phyloP scores from a whole-genome alignment of 1,140 invertebrate genomes.

The Bombus waltoni region DNA sequence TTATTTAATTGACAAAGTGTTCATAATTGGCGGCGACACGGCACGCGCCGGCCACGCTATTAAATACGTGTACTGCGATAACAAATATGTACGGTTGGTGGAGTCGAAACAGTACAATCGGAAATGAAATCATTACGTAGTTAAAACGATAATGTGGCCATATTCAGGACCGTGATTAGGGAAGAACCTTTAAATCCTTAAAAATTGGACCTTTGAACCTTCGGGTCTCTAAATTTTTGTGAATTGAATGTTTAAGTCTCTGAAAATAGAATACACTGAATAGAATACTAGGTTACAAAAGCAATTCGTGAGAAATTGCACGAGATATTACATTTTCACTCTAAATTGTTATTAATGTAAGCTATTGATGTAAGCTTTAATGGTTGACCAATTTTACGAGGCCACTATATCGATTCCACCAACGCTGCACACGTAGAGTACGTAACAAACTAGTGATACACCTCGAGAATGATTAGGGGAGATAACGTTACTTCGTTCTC shows the following conservation, averaged over 20 bases:
- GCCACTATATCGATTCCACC: background rate
- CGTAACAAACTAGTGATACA: conserved; percentile 82
- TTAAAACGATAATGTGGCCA: background rate
- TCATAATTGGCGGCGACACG: conserved; percentile 81
- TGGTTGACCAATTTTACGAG: background rate
- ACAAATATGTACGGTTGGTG: conserved; percentile 78
- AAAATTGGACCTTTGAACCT: background rate
- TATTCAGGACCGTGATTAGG: too few relatives aligned
- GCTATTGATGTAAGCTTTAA: background rate
- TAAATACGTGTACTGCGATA: conserved; percentile 72
- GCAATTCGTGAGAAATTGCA: too few relatives aligned
- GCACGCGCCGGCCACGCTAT: conserved; percentile 57
- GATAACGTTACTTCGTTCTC: conserved; percentile 51
- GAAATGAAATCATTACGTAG: background rate
- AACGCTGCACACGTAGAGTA: conserved; percentile 71
- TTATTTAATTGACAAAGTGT: conserved; percentile 83
- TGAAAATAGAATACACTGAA: too few relatives aligned
- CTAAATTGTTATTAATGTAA: background rate
- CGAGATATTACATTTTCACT: too few relatives aligned
- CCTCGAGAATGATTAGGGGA: conserved; percentile 71
- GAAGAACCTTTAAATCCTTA: background rate
- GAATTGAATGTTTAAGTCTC: too few relatives aligned
- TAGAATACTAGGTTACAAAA: too few relatives aligned
- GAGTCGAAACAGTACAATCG: background rate
- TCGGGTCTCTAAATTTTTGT: too few relatives aligned